Percentiles rank a stretch among this genome's conserved stretches.
These are phyloP conservation scores for Seriola aureovittata DNA, from an alignment of 2,113 vertebrate species.

Conservation along the genomic window DNA sequence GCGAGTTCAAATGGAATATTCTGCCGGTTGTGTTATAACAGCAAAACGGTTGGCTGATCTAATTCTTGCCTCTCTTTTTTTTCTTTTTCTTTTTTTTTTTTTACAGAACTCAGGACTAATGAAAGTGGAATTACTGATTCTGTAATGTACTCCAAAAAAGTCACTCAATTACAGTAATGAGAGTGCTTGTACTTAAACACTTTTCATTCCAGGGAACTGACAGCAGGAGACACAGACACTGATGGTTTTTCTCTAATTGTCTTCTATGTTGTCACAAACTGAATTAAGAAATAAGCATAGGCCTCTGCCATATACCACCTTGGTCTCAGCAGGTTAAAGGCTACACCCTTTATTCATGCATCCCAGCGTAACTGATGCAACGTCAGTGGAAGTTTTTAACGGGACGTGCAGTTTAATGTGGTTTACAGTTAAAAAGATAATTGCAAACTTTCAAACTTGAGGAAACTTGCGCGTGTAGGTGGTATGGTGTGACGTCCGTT, in stretches of 20 bases:
- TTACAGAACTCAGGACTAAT: constrained; percentile 41
- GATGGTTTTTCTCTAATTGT: neutral
- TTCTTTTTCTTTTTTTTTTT: neutral
- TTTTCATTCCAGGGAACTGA: constrained; percentile 52
- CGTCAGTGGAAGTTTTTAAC: constrained; percentile 70
- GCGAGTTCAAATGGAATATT: neutral
- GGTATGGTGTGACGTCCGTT: constrained; percentile 74
- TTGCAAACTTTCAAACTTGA: constrained; percentile 74
- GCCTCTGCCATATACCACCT: neutral
- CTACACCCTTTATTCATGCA: constrained; percentile 22
- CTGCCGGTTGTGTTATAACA: neutral
- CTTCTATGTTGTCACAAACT: constrained; percentile 11
- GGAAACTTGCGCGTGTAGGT: constrained; percentile 73
- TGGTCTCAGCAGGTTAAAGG: constrained; percentile 47
- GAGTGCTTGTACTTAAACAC: constrained; percentile 53
- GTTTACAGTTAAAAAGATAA: constrained; percentile 74
- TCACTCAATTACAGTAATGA: constrained; percentile 37
- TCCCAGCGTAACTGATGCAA: constrained; percentile 49
- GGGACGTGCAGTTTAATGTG: constrained; percentile 64
- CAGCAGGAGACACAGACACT: constrained; percentile 49
- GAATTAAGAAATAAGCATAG: constrained; percentile 12
- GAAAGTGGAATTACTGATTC: constrained; percentile 48
- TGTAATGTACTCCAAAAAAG: constrained; percentile 47
- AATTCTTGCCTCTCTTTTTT: constrained; percentile 3
- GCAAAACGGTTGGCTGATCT: neutral